These are phyloP conservation scores for Eospalax fontanierii DNA, from an alignment of 2,797 vertebrate genomes.

Conservation along the genomic window DNA sequence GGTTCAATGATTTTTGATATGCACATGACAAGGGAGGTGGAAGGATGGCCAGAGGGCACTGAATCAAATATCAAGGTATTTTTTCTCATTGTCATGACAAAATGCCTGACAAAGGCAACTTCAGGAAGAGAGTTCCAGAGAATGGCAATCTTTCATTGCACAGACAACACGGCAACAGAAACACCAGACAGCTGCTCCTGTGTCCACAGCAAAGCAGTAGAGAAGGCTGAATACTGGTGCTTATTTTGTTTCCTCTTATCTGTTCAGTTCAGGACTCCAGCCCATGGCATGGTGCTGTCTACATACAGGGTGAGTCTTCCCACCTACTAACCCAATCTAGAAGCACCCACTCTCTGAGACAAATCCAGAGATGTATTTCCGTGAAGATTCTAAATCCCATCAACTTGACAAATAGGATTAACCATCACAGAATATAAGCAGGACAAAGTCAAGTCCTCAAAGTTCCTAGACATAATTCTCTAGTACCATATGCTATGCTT, in stretches of 20 bases:
- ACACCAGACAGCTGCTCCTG: background rate
- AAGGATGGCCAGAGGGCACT: background rate
- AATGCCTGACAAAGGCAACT: background rate
- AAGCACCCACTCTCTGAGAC: background rate
- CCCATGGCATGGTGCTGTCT: no score
- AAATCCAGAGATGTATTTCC: background rate
- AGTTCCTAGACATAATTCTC: background rate
- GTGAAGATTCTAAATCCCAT: background rate
- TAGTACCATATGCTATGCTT: background rate
- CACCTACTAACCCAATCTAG: background rate
- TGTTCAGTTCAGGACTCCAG: background rate
- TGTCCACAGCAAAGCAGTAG: background rate
- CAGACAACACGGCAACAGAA: background rate
- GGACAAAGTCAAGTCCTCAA: background rate
- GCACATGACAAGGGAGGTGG: background rate
- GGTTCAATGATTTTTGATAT: constrained; percentile 4
- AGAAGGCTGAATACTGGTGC: background rate
- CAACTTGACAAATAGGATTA: background rate
- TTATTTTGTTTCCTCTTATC: background rate
- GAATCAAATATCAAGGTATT: background rate
- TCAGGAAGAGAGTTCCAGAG: background rate
- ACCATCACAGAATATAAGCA: background rate
- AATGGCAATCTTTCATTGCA: background rate
- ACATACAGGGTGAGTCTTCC: background rate
- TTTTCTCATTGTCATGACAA: background rate